A percentile compares a stretch with the other conserved stretches of the same genome.
Conservation (phyloP, 2,113 vertebrate genomes). For the Eonycteris spelaea region DNA sequence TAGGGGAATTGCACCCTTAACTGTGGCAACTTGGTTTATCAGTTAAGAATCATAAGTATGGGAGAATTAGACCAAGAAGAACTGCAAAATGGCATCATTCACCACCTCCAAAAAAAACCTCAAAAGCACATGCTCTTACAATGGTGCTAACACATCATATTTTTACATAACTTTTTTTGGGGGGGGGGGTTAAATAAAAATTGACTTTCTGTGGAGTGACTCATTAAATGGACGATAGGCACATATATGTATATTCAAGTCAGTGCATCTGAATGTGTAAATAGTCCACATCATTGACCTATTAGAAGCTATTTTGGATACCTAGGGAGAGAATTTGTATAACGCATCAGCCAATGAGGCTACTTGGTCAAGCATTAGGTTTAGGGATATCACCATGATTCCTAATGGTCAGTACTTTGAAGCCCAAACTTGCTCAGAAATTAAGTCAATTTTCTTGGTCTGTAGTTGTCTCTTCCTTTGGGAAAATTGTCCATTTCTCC, state of each 20-base stretch:
- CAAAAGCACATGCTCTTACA: not conserved
- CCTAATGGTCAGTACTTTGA: not conserved
- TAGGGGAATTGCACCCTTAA: not conserved
- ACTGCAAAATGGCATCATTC: not conserved
- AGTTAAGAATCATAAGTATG: not conserved
- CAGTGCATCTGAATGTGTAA: not conserved
- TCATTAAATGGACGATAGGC: not conserved
- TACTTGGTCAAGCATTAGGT: not conserved
- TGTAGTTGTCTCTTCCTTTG: not conserved
- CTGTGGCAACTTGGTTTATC: not conserved
- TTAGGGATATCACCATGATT: not conserved
- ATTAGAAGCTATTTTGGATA: not conserved
- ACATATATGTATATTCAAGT: not conserved
- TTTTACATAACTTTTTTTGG: not conserved
- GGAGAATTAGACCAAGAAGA: not conserved
- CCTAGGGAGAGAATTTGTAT: not conserved
- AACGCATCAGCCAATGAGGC: not conserved
- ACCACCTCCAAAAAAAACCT: not conserved
- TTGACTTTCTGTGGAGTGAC: not conserved
- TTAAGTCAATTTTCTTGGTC: not conserved
- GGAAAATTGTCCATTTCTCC: not conserved
- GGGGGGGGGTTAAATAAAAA: not conserved
- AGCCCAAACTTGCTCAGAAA: not conserved
- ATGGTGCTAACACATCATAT: not conserved
- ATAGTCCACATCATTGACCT: not conserved